phyloP scores from a whole-genome alignment of 1,140 invertebrate genomes.

The Mercenaria mercenaria region DNA sequence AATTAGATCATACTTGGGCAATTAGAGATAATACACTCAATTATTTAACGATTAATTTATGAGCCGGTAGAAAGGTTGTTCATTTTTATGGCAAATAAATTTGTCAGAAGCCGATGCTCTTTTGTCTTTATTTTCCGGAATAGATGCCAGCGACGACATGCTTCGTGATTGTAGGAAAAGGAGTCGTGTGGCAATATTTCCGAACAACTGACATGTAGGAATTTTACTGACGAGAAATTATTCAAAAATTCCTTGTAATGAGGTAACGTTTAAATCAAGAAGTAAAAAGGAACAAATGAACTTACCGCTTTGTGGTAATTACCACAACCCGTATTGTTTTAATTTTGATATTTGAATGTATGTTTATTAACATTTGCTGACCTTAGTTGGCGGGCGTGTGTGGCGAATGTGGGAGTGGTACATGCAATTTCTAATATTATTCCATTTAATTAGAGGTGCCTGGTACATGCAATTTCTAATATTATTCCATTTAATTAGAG shows the following conservation, averaged over 20 bases:
- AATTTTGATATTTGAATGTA: too few relatives aligned
- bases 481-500: too few relatives aligned
- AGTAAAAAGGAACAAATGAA: too few relatives aligned
- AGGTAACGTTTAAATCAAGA: background rate
- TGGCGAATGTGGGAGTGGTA: too few relatives aligned
- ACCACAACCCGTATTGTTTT: too few relatives aligned
- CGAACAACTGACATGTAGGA: background rate
- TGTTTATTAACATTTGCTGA: too few relatives aligned
- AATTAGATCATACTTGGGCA: conserved; percentile 67
- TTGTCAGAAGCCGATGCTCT: conserved; percentile 23
- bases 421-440: too few relatives aligned
- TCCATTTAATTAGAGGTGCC: too few relatives aligned
- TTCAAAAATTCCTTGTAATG: too few relatives aligned
- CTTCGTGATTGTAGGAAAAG: background rate
- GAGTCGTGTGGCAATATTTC: conserved; percentile 3
- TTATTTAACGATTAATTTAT: conserved; percentile 68
- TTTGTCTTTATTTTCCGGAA: conserved; percentile 49
- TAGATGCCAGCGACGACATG: background rate
- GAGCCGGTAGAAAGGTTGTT: background rate
- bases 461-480: too few relatives aligned
- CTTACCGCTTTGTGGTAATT: too few relatives aligned
- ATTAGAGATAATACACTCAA: conserved; percentile 62
- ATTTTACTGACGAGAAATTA: background rate
- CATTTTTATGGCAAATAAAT: conserved; percentile 58
- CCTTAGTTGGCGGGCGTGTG: too few relatives aligned